Evolutionary conservation across 2,113 vertebrate species (phyloP).

Genomic region (Oncorhynchus nerka): DNA sequence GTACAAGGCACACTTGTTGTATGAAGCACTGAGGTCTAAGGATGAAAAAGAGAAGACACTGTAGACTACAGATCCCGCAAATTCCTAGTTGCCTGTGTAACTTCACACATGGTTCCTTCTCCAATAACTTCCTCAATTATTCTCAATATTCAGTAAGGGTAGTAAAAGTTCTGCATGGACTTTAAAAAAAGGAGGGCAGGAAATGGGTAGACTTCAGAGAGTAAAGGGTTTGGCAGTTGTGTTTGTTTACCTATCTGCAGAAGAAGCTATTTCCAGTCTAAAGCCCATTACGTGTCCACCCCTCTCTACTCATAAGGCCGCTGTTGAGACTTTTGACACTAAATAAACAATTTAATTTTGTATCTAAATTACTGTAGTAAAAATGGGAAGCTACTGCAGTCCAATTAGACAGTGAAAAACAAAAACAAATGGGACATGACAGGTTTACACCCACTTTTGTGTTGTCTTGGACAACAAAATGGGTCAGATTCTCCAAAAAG

Average conservation of each 20-base stretch:
- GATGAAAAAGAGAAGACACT: background rate
- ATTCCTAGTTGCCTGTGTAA: background rate
- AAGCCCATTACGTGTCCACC: background rate
- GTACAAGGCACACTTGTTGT: background rate
- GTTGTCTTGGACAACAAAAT: slow-evolving; percentile 12
- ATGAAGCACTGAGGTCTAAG: background rate
- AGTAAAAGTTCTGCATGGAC: background rate
- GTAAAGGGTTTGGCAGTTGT: background rate
- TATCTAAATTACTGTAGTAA: background rate
- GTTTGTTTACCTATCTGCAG: slow-evolving; percentile 13
- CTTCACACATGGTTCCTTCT: background rate
- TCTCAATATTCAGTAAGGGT: background rate
- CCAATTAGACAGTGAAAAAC: slow-evolving; percentile 1
- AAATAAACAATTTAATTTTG: background rate
- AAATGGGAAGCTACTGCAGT: background rate
- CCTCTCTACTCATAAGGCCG: background rate
- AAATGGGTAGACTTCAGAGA: background rate
- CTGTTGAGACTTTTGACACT: background rate
- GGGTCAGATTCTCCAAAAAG: slow-evolving; percentile 5
- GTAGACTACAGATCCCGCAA: background rate
- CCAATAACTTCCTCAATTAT: background rate
- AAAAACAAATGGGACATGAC: slow-evolving; percentile 2
- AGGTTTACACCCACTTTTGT: slow-evolving; percentile 18
- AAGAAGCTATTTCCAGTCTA: background rate
- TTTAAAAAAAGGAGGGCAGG: background rate